These are phyloP conservation scores for Laspeyria flexula DNA, from an alignment of 2,888 invertebrate genomes.

Conservation along the genomic window DNA sequence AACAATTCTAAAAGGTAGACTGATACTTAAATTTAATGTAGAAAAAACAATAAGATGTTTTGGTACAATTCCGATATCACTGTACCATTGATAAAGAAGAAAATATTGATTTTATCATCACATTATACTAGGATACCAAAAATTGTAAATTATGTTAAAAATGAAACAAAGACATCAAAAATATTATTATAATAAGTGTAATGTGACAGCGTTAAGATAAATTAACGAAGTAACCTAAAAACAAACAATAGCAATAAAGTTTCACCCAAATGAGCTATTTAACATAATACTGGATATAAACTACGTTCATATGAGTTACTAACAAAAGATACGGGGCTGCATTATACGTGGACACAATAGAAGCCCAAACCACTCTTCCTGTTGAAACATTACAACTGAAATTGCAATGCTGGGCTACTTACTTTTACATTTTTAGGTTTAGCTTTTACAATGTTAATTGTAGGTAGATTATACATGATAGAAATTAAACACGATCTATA, in stretches of 20 bases:
- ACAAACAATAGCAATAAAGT: slow-evolving; percentile 11
- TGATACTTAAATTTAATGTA: no score
- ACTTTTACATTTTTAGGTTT: background rate
- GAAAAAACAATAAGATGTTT: no score
- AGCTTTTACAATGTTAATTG: no score
- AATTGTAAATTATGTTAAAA: no score
- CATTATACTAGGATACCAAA: no score
- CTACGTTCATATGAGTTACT: slow-evolving; percentile 15
- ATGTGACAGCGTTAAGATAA: background rate
- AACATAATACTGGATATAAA: slow-evolving; percentile 24
- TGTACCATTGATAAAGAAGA: no score
- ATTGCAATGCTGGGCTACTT: slow-evolving; percentile 11
- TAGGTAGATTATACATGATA: no score
- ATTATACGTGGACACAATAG: slow-evolving; percentile 31
- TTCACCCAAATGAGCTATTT: slow-evolving; percentile 23
- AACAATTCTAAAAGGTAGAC: no score
- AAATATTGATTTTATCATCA: no score
- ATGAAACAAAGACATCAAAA: no score
- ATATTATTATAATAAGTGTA: background rate
- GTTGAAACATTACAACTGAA: slow-evolving; percentile 25
- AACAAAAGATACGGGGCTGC: slow-evolving; percentile 31
- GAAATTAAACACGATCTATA: no score
- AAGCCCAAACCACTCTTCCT: slow-evolving; percentile 18
- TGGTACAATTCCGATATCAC: no score
- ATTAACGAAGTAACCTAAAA: slow-evolving; percentile 8